Conservation (phyloP, 2,113 vertebrate genomes). For the Phaethon lepturus region DNA sequence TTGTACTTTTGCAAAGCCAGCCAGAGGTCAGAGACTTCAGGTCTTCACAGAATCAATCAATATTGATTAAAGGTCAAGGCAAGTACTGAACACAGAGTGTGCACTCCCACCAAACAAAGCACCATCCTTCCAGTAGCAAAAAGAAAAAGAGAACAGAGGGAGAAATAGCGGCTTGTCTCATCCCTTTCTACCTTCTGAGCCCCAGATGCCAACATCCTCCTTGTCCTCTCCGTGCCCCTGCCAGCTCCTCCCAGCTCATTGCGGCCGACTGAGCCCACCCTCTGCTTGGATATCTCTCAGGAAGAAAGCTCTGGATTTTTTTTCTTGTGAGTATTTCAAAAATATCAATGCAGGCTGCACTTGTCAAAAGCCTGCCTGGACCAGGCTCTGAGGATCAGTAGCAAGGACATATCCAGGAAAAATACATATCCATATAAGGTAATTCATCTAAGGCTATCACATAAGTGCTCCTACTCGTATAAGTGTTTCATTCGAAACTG, state of each 20-base stretch:
- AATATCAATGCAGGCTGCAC: not conserved
- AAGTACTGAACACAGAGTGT: not conserved
- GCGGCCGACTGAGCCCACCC: not conserved
- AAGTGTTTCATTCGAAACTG: not conserved
- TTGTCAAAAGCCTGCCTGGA: not conserved
- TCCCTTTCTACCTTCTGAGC: not conserved
- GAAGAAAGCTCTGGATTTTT: not conserved
- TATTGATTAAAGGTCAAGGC: slow-evolving; percentile 40
- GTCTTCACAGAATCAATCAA: not conserved
- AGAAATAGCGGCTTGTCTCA: not conserved
- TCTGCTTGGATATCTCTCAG: not conserved
- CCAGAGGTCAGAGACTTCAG: not conserved
- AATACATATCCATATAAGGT: not conserved
- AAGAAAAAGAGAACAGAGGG: not conserved
- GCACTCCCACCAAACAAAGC: not conserved
- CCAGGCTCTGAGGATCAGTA: not conserved
- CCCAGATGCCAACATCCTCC: not conserved
- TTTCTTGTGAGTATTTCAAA: not conserved
- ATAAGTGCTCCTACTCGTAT: not conserved
- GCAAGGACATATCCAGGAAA: not conserved
- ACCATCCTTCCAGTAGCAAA: not conserved
- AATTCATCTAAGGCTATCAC: not conserved
- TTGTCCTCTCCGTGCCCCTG: not conserved
- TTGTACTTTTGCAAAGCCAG: not conserved
- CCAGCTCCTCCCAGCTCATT: not conserved